These are phyloP conservation scores for Lathamus discolor DNA, from an alignment of 2,113 vertebrate genomes.

Conservation along the genomic window DNA sequence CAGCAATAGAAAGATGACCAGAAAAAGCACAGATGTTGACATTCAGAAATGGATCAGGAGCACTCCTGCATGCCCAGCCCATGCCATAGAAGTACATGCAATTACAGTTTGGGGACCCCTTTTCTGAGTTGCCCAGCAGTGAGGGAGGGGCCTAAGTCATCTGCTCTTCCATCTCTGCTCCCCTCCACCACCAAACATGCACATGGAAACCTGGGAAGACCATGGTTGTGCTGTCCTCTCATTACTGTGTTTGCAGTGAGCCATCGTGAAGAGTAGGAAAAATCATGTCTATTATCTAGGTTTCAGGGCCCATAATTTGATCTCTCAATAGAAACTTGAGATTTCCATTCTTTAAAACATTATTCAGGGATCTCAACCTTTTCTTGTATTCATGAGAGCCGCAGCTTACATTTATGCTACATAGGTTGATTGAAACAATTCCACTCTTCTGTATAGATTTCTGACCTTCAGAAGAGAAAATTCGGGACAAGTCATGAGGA, in stretches of 20 bases:
- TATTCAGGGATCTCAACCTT: background rate
- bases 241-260: background rate
- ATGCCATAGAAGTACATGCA: background rate
- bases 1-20: background rate
- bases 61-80: background rate
- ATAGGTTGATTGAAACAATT: background rate
- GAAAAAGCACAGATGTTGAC: background rate
- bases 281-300: background rate
- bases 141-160: background rate
- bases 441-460: background rate
- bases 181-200: background rate
- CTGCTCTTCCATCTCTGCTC: background rate
- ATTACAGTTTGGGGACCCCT: background rate
- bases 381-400: background rate
- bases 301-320: background rate
- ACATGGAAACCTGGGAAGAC: accelerated
- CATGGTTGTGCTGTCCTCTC: background rate
- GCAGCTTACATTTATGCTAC: background rate
- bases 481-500: background rate
- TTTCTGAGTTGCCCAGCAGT: background rate
- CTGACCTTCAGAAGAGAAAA: background rate
- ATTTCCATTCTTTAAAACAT: background rate
- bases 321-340: background rate
- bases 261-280: background rate
- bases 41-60: background rate